phyloP scores from a whole-genome alignment of 1,140 invertebrate species.

The Drosophila jambulina region DNA sequence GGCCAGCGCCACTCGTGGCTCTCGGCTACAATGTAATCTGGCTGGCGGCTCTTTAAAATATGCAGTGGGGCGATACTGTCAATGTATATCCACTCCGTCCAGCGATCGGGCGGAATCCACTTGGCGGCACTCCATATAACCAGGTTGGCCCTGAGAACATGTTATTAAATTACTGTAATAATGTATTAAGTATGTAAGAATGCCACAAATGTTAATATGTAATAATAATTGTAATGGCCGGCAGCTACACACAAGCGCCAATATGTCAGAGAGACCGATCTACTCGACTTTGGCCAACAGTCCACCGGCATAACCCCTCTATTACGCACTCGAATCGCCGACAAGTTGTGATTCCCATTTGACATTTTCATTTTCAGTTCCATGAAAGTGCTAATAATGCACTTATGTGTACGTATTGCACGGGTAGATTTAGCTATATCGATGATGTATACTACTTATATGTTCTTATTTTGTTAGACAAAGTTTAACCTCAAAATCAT shows the following conservation, averaged over 20 bases:
- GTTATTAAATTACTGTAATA: slow-evolving; percentile 85
- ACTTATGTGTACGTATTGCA: slow-evolving; percentile 38
- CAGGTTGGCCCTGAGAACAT: slow-evolving; percentile 84
- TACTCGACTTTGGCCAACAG: slow-evolving; percentile 57
- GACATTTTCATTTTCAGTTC: slow-evolving; percentile 59
- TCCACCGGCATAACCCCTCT: slow-evolving; percentile 25
- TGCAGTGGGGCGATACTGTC: slow-evolving; percentile 57
- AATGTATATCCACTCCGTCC: slow-evolving; percentile 46
- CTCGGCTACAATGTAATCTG: slow-evolving; percentile 61
- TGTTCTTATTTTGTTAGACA: not conserved
- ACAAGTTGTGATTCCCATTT: slow-evolving; percentile 29
- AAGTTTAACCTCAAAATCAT: not conserved
- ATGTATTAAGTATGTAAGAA: slow-evolving; percentile 84
- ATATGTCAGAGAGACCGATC: slow-evolving; percentile 37
- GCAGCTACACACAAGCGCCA: slow-evolving; percentile 35
- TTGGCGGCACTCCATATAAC: slow-evolving; percentile 38
- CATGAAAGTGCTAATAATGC: slow-evolving; percentile 64
- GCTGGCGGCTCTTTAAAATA: slow-evolving; percentile 78
- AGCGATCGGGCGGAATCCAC: slow-evolving; percentile 33
- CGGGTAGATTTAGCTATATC: slow-evolving; percentile 23
- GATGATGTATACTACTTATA: slow-evolving; percentile 18
- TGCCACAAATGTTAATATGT: slow-evolving; percentile 83
- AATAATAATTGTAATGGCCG: slow-evolving; percentile 81
- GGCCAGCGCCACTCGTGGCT: slow-evolving; percentile 13
- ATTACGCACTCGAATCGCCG: slow-evolving; percentile 46